Evolutionary conservation across 2,888 invertebrate genomes (phyloP).

Genomic region (Phengaris arion): DNA sequence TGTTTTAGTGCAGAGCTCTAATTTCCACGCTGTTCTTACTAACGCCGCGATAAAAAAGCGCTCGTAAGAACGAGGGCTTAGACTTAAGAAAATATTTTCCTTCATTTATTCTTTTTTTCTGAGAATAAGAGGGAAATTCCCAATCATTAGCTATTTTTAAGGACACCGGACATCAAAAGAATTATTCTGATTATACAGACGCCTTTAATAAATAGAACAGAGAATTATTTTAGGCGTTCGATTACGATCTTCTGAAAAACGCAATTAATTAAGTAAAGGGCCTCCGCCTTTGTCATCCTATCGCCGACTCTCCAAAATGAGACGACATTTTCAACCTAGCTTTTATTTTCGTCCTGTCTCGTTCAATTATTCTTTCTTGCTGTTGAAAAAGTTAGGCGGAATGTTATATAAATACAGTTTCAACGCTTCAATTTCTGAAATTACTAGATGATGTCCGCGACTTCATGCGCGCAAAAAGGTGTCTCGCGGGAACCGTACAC

Average conservation of each 20-base stretch:
- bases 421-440: neutral
- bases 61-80: too few relatives aligned
- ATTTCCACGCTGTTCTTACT: too few relatives aligned
- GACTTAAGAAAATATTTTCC: neutral
- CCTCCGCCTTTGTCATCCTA: conserved; percentile 23
- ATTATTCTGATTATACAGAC: conserved; percentile 8
- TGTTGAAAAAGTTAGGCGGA: neutral
- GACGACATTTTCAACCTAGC: conserved; percentile 13
- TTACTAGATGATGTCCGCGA: too few relatives aligned
- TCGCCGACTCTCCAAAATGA: neutral
- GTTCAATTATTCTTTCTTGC: neutral
- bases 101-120: neutral
- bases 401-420: conserved; percentile 9
- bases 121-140: neutral
- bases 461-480: too few relatives aligned
- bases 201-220: conserved; percentile 19
- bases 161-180: neutral
- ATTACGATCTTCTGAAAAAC: conserved; percentile 24
- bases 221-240: conserved; percentile 23
- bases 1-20: too few relatives aligned
- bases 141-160: conserved; percentile 11
- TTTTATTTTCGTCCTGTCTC: conserved; percentile 20
- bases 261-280: conserved; percentile 26
- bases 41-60: too few relatives aligned
- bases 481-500: too few relatives aligned